Evolutionary conservation across 2,797 vertebrate genomes (phyloP).

Genomic region (Hypotaenidia okinawae): DNA sequence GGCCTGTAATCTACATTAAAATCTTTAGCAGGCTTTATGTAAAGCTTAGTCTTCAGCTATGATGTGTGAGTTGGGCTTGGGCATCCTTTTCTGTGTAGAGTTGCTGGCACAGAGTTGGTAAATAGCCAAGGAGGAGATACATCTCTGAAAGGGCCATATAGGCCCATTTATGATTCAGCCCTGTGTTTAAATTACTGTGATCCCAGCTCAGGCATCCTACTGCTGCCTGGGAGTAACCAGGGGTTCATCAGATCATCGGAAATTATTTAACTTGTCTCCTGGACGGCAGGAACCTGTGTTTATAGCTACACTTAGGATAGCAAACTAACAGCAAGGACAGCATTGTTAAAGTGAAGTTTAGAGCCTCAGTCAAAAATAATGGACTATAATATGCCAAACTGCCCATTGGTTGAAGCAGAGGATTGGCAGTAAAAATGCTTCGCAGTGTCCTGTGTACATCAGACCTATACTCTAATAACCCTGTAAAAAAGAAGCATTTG

Average conservation of each 20-base stretch:
- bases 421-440: constrained; percentile 3
- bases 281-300: background rate
- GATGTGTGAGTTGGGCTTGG: background rate
- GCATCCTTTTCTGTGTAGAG: background rate
- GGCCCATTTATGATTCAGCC: background rate
- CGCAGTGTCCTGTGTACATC: background rate
- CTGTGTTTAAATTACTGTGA: background rate
- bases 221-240: background rate
- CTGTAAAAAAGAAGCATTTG: constrained; percentile 20
- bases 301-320: constrained; percentile 6
- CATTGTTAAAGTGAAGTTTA: constrained; percentile 44
- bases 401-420: constrained; percentile 5
- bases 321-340: constrained; percentile 22
- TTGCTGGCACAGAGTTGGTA: background rate
- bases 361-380: constrained; percentile 57
- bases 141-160: background rate
- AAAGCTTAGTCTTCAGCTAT: background rate
- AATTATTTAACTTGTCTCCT: constrained; percentile 2
- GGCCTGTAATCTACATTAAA: background rate
- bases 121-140: background rate
- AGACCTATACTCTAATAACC: background rate
- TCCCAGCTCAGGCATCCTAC: background rate
- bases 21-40: background rate
- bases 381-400: constrained; percentile 32
- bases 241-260: background rate